Percentiles rank a stretch among this genome's conserved stretches.
These are phyloP conservation scores for Chironomus tepperi DNA, from an alignment of 1,140 invertebrate genomes.

Conservation along the genomic window DNA sequence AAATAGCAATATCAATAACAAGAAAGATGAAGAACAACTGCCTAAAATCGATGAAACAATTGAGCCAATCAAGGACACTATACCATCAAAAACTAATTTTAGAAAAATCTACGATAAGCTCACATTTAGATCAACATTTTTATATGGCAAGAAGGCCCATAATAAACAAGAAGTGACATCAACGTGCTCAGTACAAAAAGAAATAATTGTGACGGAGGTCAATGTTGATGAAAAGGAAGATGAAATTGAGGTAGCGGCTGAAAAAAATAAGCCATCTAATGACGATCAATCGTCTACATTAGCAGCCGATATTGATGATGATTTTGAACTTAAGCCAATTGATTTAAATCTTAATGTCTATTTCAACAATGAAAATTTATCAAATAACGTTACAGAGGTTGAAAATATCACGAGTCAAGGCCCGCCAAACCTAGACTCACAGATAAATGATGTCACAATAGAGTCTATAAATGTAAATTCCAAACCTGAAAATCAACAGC, in stretches of 20 bases:
- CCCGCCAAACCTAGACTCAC: not conserved
- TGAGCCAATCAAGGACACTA: not conserved
- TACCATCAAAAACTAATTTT: not conserved
- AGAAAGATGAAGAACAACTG: not conserved
- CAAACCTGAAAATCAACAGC: slow-evolving; percentile 11
- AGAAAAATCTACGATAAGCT: slow-evolving; percentile 13
- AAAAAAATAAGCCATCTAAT: not conserved
- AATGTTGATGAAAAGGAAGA: not conserved
- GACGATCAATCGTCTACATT: not conserved
- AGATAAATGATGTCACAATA: slow-evolving; percentile 1
- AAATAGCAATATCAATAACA: not conserved
- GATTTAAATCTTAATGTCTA: slow-evolving; percentile 16
- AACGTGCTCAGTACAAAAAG: not conserved
- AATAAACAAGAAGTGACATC: not conserved
- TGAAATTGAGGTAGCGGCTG: not conserved
- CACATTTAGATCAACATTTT: slow-evolving; percentile 16
- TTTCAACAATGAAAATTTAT: slow-evolving; percentile 19
- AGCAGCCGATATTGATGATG: not conserved
- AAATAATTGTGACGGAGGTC: not conserved
- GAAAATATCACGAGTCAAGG: too few relatives aligned
- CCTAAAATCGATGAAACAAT: not conserved
- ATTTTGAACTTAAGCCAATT: not conserved
- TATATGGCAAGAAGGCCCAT: not conserved
- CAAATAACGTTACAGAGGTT: not conserved
- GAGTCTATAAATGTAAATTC: not conserved